A percentile compares a stretch with the other conserved stretches of the same genome.
These are phyloP conservation scores for Vireo griseus DNA, from an alignment of 2,797 vertebrate species.

Conservation along the genomic window DNA sequence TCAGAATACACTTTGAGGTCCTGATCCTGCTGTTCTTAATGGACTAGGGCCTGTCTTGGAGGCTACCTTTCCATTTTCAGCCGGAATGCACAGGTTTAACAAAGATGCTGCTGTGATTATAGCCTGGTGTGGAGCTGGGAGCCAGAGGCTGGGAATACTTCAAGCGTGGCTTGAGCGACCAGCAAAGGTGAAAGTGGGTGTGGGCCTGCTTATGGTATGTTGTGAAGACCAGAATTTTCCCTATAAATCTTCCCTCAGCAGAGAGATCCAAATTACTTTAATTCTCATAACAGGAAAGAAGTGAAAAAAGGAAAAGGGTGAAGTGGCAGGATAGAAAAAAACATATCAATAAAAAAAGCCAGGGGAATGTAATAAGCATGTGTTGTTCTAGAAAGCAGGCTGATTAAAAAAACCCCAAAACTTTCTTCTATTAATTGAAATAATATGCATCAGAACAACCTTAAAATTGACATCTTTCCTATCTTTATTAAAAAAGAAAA, in stretches of 20 bases:
- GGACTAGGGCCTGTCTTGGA: not conserved
- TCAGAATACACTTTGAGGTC: not conserved
- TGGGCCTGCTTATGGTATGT: not conserved
- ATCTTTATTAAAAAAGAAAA: not conserved
- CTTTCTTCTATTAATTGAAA: not conserved
- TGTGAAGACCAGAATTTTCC: not conserved
- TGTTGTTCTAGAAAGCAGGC: not conserved
- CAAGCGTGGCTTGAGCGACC: not conserved
- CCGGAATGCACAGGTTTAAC: not conserved
- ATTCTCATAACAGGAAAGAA: not conserved
- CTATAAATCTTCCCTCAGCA: not conserved
- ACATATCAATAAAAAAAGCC: not conserved
- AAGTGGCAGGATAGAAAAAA: not conserved
- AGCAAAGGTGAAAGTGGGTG: not conserved
- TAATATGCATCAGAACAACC: not conserved
- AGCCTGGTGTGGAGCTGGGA: not conserved
- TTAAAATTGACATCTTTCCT: not conserved
- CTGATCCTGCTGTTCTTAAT: slow-evolving; percentile 7
- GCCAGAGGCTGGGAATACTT: not conserved
- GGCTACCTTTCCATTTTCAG: not conserved
- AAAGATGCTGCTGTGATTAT: not conserved
- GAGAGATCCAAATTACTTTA: not conserved
- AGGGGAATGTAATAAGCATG: not conserved
- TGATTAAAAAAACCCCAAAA: not conserved
- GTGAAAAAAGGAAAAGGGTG: not conserved